Conservation (phyloP, 1,140 invertebrate species). For the Heliconius congener region DNA sequence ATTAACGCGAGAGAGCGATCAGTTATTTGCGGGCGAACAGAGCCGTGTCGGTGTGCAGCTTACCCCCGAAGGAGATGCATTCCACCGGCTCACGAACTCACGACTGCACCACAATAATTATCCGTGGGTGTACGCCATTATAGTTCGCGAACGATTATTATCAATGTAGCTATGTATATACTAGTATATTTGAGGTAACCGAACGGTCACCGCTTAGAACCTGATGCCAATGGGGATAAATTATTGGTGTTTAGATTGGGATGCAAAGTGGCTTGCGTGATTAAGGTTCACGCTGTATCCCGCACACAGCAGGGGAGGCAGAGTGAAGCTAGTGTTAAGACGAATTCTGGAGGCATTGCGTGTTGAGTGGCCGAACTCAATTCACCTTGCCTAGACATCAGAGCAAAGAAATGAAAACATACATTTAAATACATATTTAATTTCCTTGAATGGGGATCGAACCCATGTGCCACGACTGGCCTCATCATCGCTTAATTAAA, state of each 20-base stretch:
- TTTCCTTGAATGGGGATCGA: too few relatives aligned
- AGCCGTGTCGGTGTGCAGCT: slow-evolving; percentile 73
- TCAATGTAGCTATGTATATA: slow-evolving; percentile 50
- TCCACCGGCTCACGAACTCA: slow-evolving; percentile 79
- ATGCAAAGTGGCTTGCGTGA: slow-evolving; percentile 27
- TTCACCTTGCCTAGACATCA: too few relatives aligned
- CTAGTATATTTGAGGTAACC: slow-evolving; percentile 47
- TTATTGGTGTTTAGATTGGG: slow-evolving; percentile 26
- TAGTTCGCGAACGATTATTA: slow-evolving; percentile 81
- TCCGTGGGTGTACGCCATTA: slow-evolving; percentile 80
- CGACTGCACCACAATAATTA: slow-evolving; percentile 81
- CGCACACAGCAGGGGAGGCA: too few relatives aligned
- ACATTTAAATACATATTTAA: too few relatives aligned
- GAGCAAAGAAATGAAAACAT: too few relatives aligned
- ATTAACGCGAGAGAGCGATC: slow-evolving; percentile 76
- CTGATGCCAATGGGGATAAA: slow-evolving; percentile 62
- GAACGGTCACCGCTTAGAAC: slow-evolving; percentile 77
- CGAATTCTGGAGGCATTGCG: too few relatives aligned
- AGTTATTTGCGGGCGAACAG: slow-evolving; percentile 69
- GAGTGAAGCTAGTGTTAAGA: too few relatives aligned
- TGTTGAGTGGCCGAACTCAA: too few relatives aligned
- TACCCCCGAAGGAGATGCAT: slow-evolving; percentile 81
- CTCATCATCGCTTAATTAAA: slow-evolving; percentile 14
- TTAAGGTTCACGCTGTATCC: not conserved
- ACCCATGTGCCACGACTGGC: too few relatives aligned